A percentile compares a stretch with the other conserved stretches of the same genome.
phyloP scores from a whole-genome alignment of 1,140 invertebrate species.

The Calycopis cecrops region DNA sequence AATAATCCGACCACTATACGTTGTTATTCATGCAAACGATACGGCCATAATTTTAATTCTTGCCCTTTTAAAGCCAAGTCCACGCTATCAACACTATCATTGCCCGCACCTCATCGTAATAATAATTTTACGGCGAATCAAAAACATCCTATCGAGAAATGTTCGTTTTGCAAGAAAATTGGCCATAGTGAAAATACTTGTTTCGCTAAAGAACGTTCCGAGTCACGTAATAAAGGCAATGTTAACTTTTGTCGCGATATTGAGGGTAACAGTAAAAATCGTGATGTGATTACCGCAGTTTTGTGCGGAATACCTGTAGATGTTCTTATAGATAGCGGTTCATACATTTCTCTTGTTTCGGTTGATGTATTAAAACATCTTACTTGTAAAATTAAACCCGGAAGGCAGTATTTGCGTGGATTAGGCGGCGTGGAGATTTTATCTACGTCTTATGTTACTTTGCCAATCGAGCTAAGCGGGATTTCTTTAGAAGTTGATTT shows the following conservation, averaged over 20 bases:
- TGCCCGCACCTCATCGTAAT: too few species aligned
- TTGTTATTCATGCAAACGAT: constrained; percentile 8
- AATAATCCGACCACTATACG: background rate
- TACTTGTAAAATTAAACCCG: background rate
- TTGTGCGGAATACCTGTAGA: constrained; percentile 7
- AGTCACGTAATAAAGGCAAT: constrained; percentile 4
- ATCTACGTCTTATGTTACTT: background rate
- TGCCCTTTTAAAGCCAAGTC: background rate
- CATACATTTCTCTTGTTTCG: background rate
- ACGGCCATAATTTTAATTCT: background rate
- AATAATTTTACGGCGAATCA: background rate
- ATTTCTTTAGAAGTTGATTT: background rate
- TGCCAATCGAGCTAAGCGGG: background rate
- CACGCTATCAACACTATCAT: background rate
- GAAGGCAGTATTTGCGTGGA: background rate
- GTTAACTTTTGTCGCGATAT: constrained; percentile 13
- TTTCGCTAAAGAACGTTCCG: constrained; percentile 5
- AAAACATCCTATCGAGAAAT: background rate
- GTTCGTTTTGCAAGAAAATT: constrained; percentile 15
- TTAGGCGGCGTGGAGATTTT: background rate
- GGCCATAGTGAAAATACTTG: constrained; percentile 11
- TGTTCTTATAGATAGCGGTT: constrained; percentile 6
- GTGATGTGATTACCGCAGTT: constrained; percentile 3
- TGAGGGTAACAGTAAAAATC: background rate
- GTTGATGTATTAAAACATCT: background rate